These are phyloP conservation scores for Drosophila anceps DNA, from an alignment of 2,888 invertebrate genomes.

Conservation along the genomic window DNA sequence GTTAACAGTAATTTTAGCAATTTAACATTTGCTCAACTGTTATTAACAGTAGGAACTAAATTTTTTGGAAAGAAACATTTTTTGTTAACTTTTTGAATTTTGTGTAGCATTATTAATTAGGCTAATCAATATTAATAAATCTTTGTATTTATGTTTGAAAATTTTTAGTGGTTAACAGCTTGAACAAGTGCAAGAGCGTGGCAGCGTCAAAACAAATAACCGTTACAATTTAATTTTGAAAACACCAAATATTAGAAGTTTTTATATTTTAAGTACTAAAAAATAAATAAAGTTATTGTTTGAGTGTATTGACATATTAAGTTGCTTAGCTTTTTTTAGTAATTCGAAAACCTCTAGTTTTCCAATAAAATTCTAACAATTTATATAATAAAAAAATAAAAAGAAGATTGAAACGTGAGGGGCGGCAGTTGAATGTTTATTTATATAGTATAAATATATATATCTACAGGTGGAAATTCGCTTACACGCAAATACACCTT, in stretches of 20 bases:
- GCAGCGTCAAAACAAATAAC: neutral
- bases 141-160: no score
- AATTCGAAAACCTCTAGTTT: no score
- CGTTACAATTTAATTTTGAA: constrained; percentile 1
- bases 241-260: neutral
- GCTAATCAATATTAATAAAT: no score
- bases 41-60: neutral
- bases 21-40: neutral
- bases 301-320: no score
- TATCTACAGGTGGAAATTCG: constrained; percentile 43
- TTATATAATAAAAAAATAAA: neutral
- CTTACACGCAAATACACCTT: constrained; percentile 47
- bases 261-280: neutral
- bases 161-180: neutral
- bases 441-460: constrained; percentile 22
- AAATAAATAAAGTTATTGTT: neutral
- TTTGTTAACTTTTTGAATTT: neutral
- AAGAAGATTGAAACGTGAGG: neutral
- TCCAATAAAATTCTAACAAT: neutral
- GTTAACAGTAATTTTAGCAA: neutral
- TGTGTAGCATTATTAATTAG: neutral
- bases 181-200: neutral
- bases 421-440: constrained; percentile 15
- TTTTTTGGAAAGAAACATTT: no score
- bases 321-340: no score